Percentiles rank a stretch among this genome's conserved stretches.
These are phyloP conservation scores for Macaria notata DNA, from an alignment of 2,888 invertebrate genomes.

Conservation along the genomic window DNA sequence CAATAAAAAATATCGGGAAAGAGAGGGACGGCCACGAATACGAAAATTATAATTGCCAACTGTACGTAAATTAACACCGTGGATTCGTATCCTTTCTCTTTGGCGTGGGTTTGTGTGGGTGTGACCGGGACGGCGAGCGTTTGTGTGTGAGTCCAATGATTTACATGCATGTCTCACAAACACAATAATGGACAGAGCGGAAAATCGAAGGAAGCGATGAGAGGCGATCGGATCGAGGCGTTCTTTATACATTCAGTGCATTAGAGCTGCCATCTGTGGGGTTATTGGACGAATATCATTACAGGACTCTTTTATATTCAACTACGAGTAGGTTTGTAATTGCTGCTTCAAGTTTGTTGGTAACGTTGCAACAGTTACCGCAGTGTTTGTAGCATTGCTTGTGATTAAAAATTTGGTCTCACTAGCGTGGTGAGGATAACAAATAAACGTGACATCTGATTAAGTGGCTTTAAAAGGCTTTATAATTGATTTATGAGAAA, in stretches of 20 bases:
- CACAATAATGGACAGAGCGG: conserved; percentile 73
- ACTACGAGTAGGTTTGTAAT: neutral
- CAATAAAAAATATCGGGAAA: conserved; percentile 66
- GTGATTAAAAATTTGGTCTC: too few relatives aligned
- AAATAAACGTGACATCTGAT: too few relatives aligned
- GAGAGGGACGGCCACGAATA: conserved; percentile 69
- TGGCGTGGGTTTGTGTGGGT: conserved; percentile 39
- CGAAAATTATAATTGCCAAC: conserved; percentile 82
- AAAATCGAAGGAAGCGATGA: conserved; percentile 71
- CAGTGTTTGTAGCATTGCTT: too few relatives aligned
- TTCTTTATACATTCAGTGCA: conserved; percentile 54
- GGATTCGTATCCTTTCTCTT: conserved; percentile 45
- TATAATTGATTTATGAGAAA: too few relatives aligned
- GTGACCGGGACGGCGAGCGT: conserved; percentile 49
- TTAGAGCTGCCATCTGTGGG: conserved; percentile 13
- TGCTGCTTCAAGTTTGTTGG: neutral
- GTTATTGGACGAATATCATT: conserved; percentile 43
- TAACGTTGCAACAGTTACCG: too few relatives aligned
- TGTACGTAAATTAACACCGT: conserved; percentile 81
- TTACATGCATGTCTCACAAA: conserved; percentile 77
- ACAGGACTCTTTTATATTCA: conserved; percentile 30
- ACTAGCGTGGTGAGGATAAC: too few relatives aligned
- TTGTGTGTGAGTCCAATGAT: conserved; percentile 65
- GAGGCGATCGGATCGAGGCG: conserved; percentile 66
- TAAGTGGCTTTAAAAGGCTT: too few relatives aligned